These are phyloP conservation scores for Drosophila parabipectinata DNA, from an alignment of 1,140 invertebrate genomes.

Conservation along the genomic window DNA sequence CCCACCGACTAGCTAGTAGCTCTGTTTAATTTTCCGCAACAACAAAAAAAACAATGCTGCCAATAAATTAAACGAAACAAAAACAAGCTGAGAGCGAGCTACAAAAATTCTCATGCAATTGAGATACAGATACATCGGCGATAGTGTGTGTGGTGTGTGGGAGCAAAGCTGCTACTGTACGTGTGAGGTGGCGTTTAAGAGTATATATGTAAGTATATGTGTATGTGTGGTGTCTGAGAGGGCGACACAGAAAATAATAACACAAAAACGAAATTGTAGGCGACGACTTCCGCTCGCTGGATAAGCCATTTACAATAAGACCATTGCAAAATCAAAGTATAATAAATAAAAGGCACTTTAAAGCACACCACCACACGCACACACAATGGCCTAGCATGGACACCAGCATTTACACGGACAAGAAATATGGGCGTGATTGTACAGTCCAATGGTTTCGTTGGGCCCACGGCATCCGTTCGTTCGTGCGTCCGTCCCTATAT, in stretches of 20 bases:
- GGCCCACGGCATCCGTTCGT: background rate
- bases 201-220: background rate
- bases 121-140: conserved; percentile 41
- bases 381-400: conserved; percentile 4
- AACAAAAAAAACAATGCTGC: conserved; percentile 2
- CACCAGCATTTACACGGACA: conserved; percentile 38
- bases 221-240: conserved; percentile 24
- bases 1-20: background rate
- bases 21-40: background rate
- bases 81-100: conserved; percentile 4
- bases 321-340: conserved; percentile 72
- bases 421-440: conserved; percentile 76
- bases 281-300: conserved; percentile 74
- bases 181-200: conserved; percentile 13
- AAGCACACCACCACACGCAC: conserved; percentile 18
- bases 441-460: conserved; percentile 63
- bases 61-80: conserved; percentile 6
- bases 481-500: background rate
- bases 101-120: conserved; percentile 62
- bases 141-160: conserved; percentile 47
- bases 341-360: conserved; percentile 52
- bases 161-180: conserved; percentile 34
- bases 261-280: conserved; percentile 75
- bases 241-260: conserved; percentile 65
- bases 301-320: conserved; percentile 69